phyloP scores from a whole-genome alignment of 2,797 vertebrate genomes.

The Spatula versicolor region DNA sequence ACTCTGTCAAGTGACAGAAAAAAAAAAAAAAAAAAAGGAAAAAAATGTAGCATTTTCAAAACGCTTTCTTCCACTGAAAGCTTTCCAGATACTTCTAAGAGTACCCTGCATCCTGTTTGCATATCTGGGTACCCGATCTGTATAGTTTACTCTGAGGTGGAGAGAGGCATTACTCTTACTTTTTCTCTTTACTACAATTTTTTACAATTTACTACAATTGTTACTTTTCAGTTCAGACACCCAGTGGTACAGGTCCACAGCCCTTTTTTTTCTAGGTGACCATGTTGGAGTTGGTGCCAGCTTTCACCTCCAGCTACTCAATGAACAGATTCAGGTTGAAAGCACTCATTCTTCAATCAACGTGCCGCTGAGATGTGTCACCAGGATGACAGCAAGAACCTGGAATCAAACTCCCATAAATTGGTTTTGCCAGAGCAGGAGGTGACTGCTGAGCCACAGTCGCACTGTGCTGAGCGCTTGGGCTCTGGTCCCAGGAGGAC shows the following conservation, averaged over 20 bases:
- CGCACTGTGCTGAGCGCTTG: too few species aligned
- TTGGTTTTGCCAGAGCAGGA: background rate
- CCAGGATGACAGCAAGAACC: background rate
- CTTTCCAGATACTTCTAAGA: background rate
- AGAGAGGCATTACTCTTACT: background rate
- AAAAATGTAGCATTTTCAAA: background rate
- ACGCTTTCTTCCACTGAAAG: background rate
- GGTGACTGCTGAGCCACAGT: fast-evolving
- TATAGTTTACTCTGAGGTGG: background rate
- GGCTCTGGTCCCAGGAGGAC: background rate
- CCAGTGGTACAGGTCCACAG: background rate
- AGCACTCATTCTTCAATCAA: background rate
- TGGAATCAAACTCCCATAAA: background rate
- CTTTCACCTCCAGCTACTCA: background rate
- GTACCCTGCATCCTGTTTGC: background rate
- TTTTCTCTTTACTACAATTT: background rate
- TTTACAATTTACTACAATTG: background rate
- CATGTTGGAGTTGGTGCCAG: background rate
- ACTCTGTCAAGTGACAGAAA: background rate
- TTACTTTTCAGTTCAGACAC: background rate
- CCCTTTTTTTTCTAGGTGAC: background rate
- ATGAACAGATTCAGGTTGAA: background rate
- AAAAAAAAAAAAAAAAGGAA: background rate
- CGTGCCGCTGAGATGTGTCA: background rate
- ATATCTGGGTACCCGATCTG: background rate